Evolutionary conservation across 2,113 vertebrate genomes (phyloP).

Genomic region (Microcebus tavaratra): DNA sequence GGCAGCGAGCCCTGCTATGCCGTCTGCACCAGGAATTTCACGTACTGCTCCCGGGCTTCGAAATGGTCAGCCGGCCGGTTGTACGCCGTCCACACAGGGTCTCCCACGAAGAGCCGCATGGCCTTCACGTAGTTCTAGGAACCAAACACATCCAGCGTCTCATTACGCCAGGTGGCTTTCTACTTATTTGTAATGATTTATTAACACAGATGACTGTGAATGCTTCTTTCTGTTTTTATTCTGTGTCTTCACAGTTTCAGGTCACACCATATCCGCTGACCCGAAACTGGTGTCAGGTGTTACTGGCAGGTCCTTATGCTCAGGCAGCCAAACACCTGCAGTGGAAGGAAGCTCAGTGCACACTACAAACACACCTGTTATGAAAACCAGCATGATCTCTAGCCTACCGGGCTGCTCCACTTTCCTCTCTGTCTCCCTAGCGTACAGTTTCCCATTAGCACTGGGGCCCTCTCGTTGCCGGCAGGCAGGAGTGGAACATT

Average conservation of each 20-base stretch:
- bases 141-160: neutral
- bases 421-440: neutral
- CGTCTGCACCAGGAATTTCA: conserved; percentile 78
- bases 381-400: neutral
- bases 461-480: neutral
- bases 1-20: neutral
- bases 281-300: no score
- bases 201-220: neutral
- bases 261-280: fast-evolving
- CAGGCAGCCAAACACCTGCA: fast-evolving
- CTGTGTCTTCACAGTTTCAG: neutral
- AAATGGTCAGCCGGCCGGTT: conserved; percentile 93
- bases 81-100: conserved; percentile 94
- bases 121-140: conserved; percentile 94
- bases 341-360: neutral
- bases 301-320: no score
- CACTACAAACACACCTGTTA: fast-evolving
- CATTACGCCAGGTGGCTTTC: neutral
- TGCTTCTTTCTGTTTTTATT: neutral
- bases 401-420: fast-evolving
- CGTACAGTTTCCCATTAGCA: neutral
- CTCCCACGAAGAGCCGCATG: conserved; percentile 95
- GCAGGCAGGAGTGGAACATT: neutral
- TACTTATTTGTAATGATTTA: neutral
- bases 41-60: conserved; percentile 87